These are phyloP conservation scores for Anableps anableps DNA, from an alignment of 2,797 vertebrate species.

Conservation along the genomic window DNA sequence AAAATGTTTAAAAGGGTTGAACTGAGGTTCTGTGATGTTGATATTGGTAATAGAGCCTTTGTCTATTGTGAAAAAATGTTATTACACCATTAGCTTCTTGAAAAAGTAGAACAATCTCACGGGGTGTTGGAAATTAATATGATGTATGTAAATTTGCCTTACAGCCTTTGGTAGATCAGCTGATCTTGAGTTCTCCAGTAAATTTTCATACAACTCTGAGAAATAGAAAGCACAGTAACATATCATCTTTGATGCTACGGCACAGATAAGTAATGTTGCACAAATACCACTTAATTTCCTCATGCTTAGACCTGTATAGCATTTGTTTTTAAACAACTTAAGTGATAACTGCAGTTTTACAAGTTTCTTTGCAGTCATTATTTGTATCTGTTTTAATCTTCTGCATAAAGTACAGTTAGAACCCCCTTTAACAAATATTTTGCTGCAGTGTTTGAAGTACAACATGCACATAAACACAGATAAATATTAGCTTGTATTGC, in stretches of 20 bases:
- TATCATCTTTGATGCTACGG: not conserved
- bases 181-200: not conserved
- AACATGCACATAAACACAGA: not conserved
- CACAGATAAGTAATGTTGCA: not conserved
- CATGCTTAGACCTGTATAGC: not conserved
- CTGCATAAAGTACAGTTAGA: not conserved
- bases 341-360: not conserved
- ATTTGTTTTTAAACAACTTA: not conserved
- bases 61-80: no score
- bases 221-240: not conserved
- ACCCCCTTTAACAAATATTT: not conserved
- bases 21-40: not conserved
- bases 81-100: no score
- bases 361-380: not conserved
- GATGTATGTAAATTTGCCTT: not conserved
- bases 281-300: not conserved
- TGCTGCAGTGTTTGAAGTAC: not conserved
- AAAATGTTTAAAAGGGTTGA: not conserved
- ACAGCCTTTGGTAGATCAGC: not conserved
- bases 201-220: not conserved
- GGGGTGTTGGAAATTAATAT: not conserved
- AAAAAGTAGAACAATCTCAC: not conserved
- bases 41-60: no score
- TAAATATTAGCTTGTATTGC: not conserved
- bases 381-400: not conserved